Evolutionary conservation across 2,888 invertebrate genomes (phyloP).

Genomic region (Aradus depressus): DNA sequence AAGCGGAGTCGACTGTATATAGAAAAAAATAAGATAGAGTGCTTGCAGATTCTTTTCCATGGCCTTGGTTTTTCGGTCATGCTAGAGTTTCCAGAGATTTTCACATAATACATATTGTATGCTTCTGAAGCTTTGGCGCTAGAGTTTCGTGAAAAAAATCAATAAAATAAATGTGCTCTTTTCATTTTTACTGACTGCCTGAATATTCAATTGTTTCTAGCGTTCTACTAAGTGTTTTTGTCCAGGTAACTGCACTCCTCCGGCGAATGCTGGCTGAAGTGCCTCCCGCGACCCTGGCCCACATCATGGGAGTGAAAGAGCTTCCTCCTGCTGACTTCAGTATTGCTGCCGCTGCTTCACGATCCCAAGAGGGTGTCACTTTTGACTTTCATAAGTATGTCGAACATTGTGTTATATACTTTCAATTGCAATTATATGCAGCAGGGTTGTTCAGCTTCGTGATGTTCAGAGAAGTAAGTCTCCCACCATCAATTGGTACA

Average conservation of each 20-base stretch:
- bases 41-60: too few species aligned
- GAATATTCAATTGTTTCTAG: background rate
- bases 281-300: conserved; percentile 68
- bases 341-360: conserved; percentile 50
- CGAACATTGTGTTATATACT: conserved; percentile 1
- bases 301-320: conserved; percentile 57
- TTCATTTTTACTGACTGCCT: background rate
- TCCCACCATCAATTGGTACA: too few species aligned
- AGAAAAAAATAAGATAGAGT: too few species aligned
- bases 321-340: conserved; percentile 67
- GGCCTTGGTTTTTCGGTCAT: background rate
- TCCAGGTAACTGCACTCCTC: conserved; percentile 68
- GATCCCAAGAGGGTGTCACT: conserved; percentile 32
- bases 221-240: conserved; percentile 2
- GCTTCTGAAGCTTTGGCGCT: too few species aligned
- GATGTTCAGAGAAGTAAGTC: too few species aligned
- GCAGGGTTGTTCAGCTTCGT: too few species aligned
- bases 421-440: too few species aligned
- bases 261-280: conserved; percentile 83
- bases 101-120: too few species aligned
- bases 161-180: too few species aligned
- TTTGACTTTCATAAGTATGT: conserved; percentile 44
- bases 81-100: background rate
- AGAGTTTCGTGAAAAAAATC: too few species aligned
- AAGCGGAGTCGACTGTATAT: too few species aligned